Evolutionary conservation across 2,888 invertebrate species (phyloP), one percentile per base, ranked within the genome.

Genomic region (Clepsis dumicolana): DNA sequence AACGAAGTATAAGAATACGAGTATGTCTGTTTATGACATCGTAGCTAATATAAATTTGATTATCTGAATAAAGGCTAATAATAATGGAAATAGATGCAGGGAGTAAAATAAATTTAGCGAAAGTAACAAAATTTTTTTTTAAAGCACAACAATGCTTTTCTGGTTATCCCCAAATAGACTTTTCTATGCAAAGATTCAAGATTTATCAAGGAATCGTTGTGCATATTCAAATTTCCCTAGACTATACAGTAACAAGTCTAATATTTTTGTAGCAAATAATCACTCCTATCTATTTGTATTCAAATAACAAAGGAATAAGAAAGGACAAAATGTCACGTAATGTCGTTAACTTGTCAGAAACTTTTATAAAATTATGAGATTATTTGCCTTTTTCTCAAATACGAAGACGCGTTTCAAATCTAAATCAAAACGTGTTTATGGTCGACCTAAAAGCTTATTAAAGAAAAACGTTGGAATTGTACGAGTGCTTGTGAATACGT

Each of bases 401-500:
- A 29, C 52, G 44, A 53, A 27, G 27, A 53, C 27, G 53, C 27
- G 29, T 53, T n/a, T 32, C 12, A 32, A 54, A 54, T 54, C 12
- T 54, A 54, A 54, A 29, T 54, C 54, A 54, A 54, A 16, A 54
- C 29, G 18, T 54, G 8, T 53, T 16, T 27, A 53, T 24, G 32
- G 29, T 12, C 10, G 18, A 29, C 12, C 18, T 29, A 12, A 18
- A 12, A 4, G 12, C 29, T 1, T 32, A 32, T 54, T 18, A 32
- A 54, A 32, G 18, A 48, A 48, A 48, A 48, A 12, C 21, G 48
- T 48, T 18, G 21, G 12, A 48, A 48, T 48, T 18, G 12, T 12
- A 12, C 48, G 21, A 48, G 18, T 29, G 18, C 29, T 10, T 12
- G 29, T 12, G 12, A 56, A 35, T 2, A 14, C 18, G 14, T 21